Evolutionary conservation across 1,140 invertebrate species (phyloP), one percentile per base, ranked within the genome.

Genomic region (Leucophenga varia): DNA sequence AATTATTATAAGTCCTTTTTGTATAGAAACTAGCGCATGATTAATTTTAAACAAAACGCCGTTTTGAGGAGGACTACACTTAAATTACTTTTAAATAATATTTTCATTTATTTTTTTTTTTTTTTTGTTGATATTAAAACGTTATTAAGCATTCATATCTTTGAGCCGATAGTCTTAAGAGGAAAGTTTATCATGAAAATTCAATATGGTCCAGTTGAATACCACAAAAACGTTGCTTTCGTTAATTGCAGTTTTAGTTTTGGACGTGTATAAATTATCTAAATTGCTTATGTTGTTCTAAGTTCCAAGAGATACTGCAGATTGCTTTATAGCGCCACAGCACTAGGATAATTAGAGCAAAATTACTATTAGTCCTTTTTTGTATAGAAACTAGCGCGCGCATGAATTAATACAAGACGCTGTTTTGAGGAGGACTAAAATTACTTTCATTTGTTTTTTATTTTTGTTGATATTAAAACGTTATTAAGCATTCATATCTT

Each of bases 401-500:
- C 13, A 19, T n/a, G 13, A 5, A 36, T 16, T 30, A 4, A 19
- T 14, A 47, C 3, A 19, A 16, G 28, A 13, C 42, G 19, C 22
- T 31, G 31, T 48, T 49, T 52, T 47, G 41, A 52, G 50, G 37
- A 20, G 43, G 38, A 54, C 52, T 41, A 21, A 9, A n/a, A 9
- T 6, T 14, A 30, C 8, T 36, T 36, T 49, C n/a, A 18, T 16
- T 47, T 10, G 17, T 38, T 8, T n/a, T n/a, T n/a, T n/a, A n/a
- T n/a, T n/a, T n/a, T n/a, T n/a, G 47, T 44, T 31, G 39, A 41
- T 47, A 46, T 51, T 22, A 13, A 44, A n/a, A 48, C 61, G 60
- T 64, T 64, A 64, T 64, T 60, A 64, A 64, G 61, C n/a, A 52
- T 54, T 20, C 14, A 41, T 55, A 64, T 51, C 25, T 60, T 59